A percentile compares a stretch with the other conserved stretches of the same genome.
Conservation (phyloP, 2,888 invertebrate genomes). For the Eristalinus sepulchralis region DNA sequence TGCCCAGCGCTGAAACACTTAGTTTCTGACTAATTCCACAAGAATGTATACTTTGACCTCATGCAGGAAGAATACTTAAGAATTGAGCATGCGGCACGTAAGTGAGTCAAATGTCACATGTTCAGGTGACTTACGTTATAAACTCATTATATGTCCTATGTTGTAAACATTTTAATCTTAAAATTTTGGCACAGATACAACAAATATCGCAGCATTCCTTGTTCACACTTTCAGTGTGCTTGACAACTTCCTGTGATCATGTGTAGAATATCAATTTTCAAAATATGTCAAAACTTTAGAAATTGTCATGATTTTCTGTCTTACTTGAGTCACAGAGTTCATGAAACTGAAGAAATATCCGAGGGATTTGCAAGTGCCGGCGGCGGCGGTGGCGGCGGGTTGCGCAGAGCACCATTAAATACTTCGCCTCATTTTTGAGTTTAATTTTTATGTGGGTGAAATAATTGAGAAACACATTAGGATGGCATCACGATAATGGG, state of each 20-base stretch:
- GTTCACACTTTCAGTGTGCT: background rate
- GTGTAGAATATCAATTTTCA: background rate
- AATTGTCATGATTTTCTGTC: background rate
- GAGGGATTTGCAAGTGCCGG: background rate
- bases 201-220: background rate
- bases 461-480: background rate
- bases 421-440: background rate
- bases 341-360: background rate
- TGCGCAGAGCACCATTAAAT: background rate
- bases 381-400: no score
- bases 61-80: background rate
- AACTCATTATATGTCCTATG: no score
- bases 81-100: background rate
- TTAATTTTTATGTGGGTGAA: background rate
- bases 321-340: background rate
- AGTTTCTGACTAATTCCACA: background rate
- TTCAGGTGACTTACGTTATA: no score
- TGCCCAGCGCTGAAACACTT: background rate
- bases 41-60: background rate
- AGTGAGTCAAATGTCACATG: background rate
- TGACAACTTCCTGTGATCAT: background rate
- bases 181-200: no score
- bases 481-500: background rate
- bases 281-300: background rate
- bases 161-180: no score